phyloP scores from a whole-genome alignment of 92 coral and sea anemone genomes.

The Isaurus tuberculatus region DNA sequence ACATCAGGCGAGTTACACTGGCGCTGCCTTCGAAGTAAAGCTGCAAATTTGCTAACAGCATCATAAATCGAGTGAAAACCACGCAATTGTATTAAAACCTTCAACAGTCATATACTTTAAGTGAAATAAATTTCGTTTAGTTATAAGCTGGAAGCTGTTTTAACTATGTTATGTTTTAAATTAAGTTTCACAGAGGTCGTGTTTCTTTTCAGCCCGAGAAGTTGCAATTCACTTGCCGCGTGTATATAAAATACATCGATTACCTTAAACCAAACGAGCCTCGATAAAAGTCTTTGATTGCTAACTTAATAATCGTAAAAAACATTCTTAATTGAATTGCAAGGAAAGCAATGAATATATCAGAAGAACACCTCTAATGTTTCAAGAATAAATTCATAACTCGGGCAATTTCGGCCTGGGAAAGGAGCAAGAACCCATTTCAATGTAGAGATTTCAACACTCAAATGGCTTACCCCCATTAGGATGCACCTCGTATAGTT shows the following conservation, averaged over 20 bases:
- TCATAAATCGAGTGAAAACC: neutral
- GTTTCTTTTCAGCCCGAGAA: neutral
- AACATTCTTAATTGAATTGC: slow-evolving; percentile 19
- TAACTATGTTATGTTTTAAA: neutral
- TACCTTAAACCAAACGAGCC: neutral
- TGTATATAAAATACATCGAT: neutral
- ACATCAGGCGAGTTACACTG: neutral
- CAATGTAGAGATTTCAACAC: neutral
- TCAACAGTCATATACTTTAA: neutral
- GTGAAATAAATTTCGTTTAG: neutral
- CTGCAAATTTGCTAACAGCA: neutral
- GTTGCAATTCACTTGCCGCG: slow-evolving; percentile 3
- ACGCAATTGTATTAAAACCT: neutral
- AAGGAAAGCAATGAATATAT: slow-evolving; percentile 14
- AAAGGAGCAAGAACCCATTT: slow-evolving; percentile 30
- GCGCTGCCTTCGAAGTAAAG: neutral
- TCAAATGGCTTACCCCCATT: slow-evolving; percentile 79
- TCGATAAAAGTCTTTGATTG: neutral
- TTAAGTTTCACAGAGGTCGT: neutral
- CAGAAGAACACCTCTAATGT: neutral
- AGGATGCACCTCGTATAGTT: slow-evolving; percentile 92
- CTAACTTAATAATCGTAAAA: slow-evolving; percentile 24
- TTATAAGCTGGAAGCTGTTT: neutral
- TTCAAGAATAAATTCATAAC: slow-evolving; percentile 16
- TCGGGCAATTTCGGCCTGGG: slow-evolving; percentile 5